Base-by-base conservation (phyloP, 2,113 vertebrate genomes). In the Vimba vimba region DNA sequence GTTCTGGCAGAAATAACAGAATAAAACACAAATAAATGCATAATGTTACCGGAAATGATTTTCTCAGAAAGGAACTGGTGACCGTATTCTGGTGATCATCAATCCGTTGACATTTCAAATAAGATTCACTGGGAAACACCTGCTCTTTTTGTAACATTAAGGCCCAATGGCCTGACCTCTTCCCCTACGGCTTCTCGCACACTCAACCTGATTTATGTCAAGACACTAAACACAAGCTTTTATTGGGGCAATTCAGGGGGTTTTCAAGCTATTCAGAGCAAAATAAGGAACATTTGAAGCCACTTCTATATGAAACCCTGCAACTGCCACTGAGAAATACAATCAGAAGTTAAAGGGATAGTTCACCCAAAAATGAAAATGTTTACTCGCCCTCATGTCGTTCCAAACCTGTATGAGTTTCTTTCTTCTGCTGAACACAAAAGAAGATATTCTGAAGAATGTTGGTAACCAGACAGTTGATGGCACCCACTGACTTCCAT, bases 131-230 rank as follows among this genome's bases (percentile, higher is more conserved):
- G 50, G 50, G 59, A 25, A 43, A n/a, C 39, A 64, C 57, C 57
- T 80, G 36, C 78, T 80, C 6, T 62, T 62, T 79, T 17, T 11
- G 0, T 17, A 19, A 25, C 78, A 79, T 79, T 19, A 10, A 25
- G 73, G 43, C 43, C 12, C 27, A 45, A 45, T 45, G 55, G 4
- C 11, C 59, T 60, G 33, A 79, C 23, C 57, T 60, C 17, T 15
- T 43, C 19, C 36, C 57, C 55, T 79, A 43, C 0, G 21, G 36
- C 52, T 57, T 79, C 30, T 78, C 76, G 21, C n/a, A 27, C 50
- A 36, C 47, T 55, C 75, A 77, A 33, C 75, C 4, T 33, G 76
- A 79, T 79, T 79, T 59, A 59, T 39, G 76, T 13, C 52, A 43
- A n/a, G 11, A n/a, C 77, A 57, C 30, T 74, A 74, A 74, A 74